Conservation (phyloP, 2,797 vertebrate genomes). For the Macropus fuliginosus region DNA sequence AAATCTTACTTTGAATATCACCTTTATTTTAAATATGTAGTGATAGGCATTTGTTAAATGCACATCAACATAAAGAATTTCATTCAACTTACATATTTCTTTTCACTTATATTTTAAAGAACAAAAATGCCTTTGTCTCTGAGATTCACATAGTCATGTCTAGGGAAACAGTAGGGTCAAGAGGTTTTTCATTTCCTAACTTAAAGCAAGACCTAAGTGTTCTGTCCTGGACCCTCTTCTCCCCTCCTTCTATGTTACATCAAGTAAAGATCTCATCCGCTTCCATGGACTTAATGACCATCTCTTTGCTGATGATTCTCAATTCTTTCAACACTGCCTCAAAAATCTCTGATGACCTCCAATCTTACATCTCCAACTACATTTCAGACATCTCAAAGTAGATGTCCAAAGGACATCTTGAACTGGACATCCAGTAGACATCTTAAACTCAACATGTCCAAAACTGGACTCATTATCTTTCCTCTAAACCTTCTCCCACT, state of each 20-base stretch:
- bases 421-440: background rate
- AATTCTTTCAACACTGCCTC: background rate
- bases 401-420: background rate
- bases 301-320: background rate
- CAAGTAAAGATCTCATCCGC: background rate
- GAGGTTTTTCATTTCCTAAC: background rate
- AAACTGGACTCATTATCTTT: background rate
- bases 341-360: background rate
- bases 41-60: background rate
- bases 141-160: background rate
- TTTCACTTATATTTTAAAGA: background rate
- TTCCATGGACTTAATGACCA: background rate
- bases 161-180: background rate
- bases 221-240: background rate
- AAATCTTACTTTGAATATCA: background rate
- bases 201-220: background rate
- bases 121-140: background rate
- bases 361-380: background rate
- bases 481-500: background rate
- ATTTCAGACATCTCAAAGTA: background rate
- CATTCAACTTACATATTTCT: background rate
- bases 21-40: background rate
- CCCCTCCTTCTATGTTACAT: background rate
- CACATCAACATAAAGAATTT: background rate
- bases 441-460: background rate